These are phyloP conservation scores for Trididemnum miniatum DNA, from an alignment of 23 tunicate species.

Conservation along the genomic window DNA sequence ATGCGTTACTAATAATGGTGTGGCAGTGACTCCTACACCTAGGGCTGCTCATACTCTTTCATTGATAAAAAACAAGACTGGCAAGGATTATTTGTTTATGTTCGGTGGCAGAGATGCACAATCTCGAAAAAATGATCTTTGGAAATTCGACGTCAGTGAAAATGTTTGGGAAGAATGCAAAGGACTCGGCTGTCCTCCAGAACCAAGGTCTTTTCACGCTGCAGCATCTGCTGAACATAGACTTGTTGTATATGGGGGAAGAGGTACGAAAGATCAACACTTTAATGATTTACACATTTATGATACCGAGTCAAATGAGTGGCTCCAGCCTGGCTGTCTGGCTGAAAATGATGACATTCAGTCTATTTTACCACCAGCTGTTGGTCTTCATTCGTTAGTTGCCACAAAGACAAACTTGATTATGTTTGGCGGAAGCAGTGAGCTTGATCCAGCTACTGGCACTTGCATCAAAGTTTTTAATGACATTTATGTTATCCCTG, in stretches of 20 bases:
- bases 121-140: conserved; percentile 63
- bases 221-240: conserved; percentile 33
- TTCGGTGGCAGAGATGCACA: conserved; percentile 74
- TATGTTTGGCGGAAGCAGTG: conserved; percentile 61
- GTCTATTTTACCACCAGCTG: conserved; percentile 37
- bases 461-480: conserved; percentile 59
- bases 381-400: conserved; percentile 69
- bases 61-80: neutral
- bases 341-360: neutral
- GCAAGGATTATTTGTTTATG: conserved; percentile 42
- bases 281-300: conserved; percentile 65
- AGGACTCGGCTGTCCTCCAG: conserved; percentile 50
- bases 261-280: conserved; percentile 64
- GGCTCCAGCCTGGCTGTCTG: conserved; percentile 63
- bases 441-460: conserved; percentile 66
- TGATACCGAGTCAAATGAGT: conserved; percentile 50
- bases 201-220: conserved; percentile 77
- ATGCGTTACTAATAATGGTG: neutral
- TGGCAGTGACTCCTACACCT: conserved; percentile 40
- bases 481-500: conserved; percentile 32
- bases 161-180: conserved; percentile 41
- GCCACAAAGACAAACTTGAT: conserved; percentile 13
- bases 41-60: conserved; percentile 73
- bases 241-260: conserved; percentile 62
- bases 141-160: conserved; percentile 42